Conservation (phyloP, 1,140 invertebrate genomes). For the Homalodisca vitripennis region DNA sequence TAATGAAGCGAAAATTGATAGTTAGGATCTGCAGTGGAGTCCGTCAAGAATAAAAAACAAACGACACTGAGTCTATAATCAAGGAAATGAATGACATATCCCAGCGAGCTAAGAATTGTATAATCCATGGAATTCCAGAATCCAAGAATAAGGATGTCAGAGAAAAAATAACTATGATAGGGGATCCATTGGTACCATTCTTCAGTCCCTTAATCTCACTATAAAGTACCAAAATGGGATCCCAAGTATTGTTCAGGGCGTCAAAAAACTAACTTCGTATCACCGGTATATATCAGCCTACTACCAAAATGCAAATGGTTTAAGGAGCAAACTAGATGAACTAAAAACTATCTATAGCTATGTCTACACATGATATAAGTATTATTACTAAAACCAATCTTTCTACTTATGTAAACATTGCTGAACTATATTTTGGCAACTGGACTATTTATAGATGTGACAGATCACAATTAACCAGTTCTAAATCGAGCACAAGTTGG, state of each 20-base stretch:
- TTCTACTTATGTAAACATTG: neutral
- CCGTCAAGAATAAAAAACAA: neutral
- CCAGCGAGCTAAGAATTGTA: neutral
- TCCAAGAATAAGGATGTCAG: neutral
- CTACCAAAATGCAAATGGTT: no score
- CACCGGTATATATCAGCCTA: neutral
- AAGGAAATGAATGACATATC: no score
- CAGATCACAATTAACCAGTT: no score
- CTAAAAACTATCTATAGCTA: neutral
- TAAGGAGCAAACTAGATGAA: no score
- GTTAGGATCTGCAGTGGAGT: no score
- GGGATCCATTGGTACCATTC: neutral
- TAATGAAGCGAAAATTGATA: no score
- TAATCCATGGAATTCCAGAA: neutral
- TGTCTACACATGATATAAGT: neutral
- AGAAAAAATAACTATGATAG: neutral
- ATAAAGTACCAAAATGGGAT: neutral
- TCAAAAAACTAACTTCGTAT: neutral
- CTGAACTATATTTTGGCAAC: neutral
- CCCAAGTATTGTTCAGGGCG: no score
- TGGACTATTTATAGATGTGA: no score
- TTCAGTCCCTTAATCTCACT: neutral
- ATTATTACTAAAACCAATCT: neutral
- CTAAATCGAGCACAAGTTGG: no score
- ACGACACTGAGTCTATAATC: no score